Evolutionary conservation across 2,113 vertebrate species (phyloP).

Genomic region (Sander lucioperca): DNA sequence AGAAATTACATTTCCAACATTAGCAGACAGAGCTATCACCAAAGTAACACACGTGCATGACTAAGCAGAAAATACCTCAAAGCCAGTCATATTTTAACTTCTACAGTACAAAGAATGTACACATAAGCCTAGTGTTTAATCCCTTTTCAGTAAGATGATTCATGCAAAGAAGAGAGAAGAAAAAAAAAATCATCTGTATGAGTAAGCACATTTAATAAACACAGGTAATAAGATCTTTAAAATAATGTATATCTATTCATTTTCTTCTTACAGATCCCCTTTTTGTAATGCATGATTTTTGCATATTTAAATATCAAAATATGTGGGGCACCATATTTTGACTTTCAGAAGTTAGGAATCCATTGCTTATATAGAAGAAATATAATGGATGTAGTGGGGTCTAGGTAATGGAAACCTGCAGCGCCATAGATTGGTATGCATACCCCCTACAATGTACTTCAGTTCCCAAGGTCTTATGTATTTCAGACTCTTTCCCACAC

Average conservation of each 20-base stretch:
- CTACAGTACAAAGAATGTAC: slow-evolving; percentile 13
- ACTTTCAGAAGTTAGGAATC: background rate
- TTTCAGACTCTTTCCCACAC: slow-evolving; percentile 14
- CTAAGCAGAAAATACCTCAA: slow-evolving; percentile 36
- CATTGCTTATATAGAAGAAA: background rate
- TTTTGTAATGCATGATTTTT: slow-evolving; percentile 9
- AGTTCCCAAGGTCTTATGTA: background rate
- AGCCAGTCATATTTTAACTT: slow-evolving; percentile 32
- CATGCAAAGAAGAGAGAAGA: slow-evolving; percentile 9
- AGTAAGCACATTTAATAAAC: slow-evolving; percentile 22
- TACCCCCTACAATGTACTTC: background rate
- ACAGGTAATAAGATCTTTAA: slow-evolving; percentile 5
- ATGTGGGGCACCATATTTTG: background rate
- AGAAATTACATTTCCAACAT: slow-evolving; percentile 17
- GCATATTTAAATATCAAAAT: slow-evolving; percentile 17
- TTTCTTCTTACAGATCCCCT: slow-evolving; percentile 17
- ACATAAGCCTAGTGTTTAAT: slow-evolving; percentile 38
- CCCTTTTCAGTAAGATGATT: slow-evolving; percentile 40
- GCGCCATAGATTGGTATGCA: background rate
- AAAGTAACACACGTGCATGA: slow-evolving; percentile 24
- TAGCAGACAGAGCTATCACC: slow-evolving; percentile 18
- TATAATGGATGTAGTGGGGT: background rate
- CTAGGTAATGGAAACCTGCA: background rate
- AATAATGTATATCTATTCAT: slow-evolving; percentile 5
- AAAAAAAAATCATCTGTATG: background rate